Base-by-base conservation (phyloP, 2,888 invertebrate species). In the Spialia ferax region DNA sequence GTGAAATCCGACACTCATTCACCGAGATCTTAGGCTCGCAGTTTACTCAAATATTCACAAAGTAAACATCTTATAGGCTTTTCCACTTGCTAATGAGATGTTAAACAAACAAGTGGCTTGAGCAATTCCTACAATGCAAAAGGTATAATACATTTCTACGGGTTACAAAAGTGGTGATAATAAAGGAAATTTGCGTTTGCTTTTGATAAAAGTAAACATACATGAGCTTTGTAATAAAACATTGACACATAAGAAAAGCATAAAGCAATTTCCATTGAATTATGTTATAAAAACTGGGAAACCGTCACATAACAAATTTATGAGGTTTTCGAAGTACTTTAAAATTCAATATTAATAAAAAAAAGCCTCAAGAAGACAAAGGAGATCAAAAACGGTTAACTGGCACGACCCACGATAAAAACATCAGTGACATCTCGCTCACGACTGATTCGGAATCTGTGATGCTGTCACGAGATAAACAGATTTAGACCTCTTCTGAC, bases 361-460 rank as follows among this genome's bases (percentile, higher is more conserved):
- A 63, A 42, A 29, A 22, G 18, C n/a, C 32, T 45, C 23, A 48
- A 71, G 56, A 70, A 69, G 42, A 65, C 71, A 70, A 71, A 59
- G 69, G 60, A 61, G 59, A 68, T 73, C 57, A 72, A 72, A 74
- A 60, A 72, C 69, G 63, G 56, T n/a, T n/a, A n/a, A n/a, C n/a
- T n/a, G 55, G 57, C 71, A 70, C 69, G 71, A 71, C 56, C 70
- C 48, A 66, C 79, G 81, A 84, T 81, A 77, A 85, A 83, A 80
- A 85, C 80, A 76, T 79, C 81, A 82, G 81, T 85, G 91, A 91
- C 88, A 85, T 85, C 79, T 79, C 80, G 82, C 84, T 91, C 92
- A 91, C 90, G 91, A 89, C 79, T 76, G 70, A 74, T 74, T 77
- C 74, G 82, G 82, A 85, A 84, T 83, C 80, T 77, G 73, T 71